Percentiles rank a stretch among this genome's conserved stretches.
Evolutionary conservation across 2,888 invertebrate species (phyloP).

Genomic region (Noctua janthe): DNA sequence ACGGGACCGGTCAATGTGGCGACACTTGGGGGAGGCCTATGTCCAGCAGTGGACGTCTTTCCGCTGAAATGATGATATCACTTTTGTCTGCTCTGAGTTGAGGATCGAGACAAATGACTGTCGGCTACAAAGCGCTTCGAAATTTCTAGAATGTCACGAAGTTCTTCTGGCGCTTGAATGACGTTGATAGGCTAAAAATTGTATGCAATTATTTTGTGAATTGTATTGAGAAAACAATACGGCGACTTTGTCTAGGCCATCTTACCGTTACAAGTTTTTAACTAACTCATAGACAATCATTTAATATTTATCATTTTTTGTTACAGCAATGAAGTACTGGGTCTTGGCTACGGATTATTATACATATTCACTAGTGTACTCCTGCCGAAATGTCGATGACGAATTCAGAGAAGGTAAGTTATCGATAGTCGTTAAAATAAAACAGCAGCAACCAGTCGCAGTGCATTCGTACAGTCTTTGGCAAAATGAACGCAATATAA

Average conservation of each 20-base stretch:
- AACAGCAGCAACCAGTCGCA: too few species aligned
- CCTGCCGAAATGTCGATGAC: conserved; percentile 88
- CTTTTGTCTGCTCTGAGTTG: background rate
- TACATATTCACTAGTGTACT: conserved; percentile 91
- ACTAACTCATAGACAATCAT: background rate
- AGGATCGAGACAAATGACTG: background rate
- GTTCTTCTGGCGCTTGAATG: background rate
- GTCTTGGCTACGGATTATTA: conserved; percentile 90
- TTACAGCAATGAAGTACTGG: conserved; percentile 79
- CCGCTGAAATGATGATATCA: background rate
- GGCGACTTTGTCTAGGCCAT: background rate
- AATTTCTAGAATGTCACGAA: background rate
- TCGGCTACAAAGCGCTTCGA: background rate
- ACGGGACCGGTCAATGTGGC: too few species aligned
- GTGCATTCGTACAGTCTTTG: too few species aligned
- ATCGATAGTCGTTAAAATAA: background rate
- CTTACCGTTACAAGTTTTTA: background rate
- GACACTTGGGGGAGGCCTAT: too few species aligned
- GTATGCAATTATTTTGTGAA: background rate
- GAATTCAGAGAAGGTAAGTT: conserved; percentile 76
- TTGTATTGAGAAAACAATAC: background rate
- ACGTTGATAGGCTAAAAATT: background rate
- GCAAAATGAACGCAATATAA: too few species aligned
- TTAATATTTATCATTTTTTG: conserved; percentile 19
- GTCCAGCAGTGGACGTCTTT: too few species aligned